Evolutionary conservation across 2,888 invertebrate species (phyloP).

Genomic region (Heliconius charithonia): DNA sequence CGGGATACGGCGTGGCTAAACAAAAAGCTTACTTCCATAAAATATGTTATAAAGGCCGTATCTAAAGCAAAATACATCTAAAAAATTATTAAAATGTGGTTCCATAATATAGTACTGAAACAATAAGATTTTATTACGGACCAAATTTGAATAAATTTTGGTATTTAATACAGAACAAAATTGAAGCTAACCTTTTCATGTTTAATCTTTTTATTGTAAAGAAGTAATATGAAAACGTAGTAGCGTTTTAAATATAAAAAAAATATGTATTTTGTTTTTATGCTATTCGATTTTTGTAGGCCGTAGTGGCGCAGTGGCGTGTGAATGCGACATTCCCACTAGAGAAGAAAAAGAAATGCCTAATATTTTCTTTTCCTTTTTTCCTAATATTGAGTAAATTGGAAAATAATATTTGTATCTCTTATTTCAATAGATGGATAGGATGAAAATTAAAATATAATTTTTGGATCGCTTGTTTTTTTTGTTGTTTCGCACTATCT

Average conservation of each 20-base stretch:
- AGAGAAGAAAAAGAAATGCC: too few relatives aligned
- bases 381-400: too few relatives aligned
- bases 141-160: neutral
- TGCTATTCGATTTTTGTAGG: neutral
- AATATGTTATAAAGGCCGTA: neutral
- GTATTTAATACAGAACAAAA: neutral
- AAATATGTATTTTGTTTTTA: neutral
- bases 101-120: neutral
- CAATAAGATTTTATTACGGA: neutral
- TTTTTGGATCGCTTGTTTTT: too few relatives aligned
- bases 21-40: neutral
- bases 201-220: neutral
- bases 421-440: neutral
- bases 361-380: too few relatives aligned
- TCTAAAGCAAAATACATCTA: neutral
- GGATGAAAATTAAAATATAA: too few relatives aligned
- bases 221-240: neutral
- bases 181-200: neutral
- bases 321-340: too few relatives aligned
- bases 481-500: too few relatives aligned
- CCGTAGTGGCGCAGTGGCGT: too few relatives aligned
- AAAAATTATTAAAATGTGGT: neutral
- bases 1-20: neutral
- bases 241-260: neutral
- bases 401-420: neutral